A percentile compares a stretch with the other conserved stretches of the same genome.
Conservation (phyloP, 2,113 vertebrate genomes). For the Helogale parvula region DNA sequence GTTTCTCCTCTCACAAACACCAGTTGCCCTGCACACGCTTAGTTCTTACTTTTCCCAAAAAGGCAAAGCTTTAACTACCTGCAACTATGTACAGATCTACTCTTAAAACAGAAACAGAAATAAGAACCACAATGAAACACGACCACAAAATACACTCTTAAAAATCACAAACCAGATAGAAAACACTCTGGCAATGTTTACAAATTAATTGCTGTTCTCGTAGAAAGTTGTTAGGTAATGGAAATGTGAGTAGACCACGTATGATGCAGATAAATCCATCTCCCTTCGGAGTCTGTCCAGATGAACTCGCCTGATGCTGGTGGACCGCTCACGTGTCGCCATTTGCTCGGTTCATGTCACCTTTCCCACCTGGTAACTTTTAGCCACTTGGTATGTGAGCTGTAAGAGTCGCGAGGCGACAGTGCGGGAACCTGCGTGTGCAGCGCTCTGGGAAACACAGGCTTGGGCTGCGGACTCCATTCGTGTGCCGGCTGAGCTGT, state of each 20-base stretch:
- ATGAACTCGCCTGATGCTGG: conserved; percentile 79
- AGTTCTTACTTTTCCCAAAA: conserved; percentile 74
- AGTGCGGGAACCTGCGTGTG: conserved; percentile 76
- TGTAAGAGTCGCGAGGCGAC: conserved; percentile 79
- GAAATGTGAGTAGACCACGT: conserved; percentile 76
- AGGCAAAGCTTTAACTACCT: conserved; percentile 83
- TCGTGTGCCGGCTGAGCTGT: conserved; percentile 69
- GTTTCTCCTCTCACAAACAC: not conserved
- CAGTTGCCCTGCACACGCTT: conserved; percentile 43
- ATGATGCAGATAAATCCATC: conserved; percentile 77
- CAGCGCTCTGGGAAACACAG: conserved; percentile 65
- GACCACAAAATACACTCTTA: conserved; percentile 71
- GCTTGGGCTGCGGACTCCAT: conserved; percentile 67
- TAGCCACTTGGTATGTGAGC: conserved; percentile 72
- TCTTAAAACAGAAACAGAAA: not conserved
- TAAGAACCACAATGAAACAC: conserved; percentile 1
- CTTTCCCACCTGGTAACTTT: conserved; percentile 69
- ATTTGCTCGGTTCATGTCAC: conserved; percentile 76
- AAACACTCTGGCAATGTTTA: conserved; percentile 83
- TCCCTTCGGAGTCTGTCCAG: conserved; percentile 74
- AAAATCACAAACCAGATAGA: conserved; percentile 83
- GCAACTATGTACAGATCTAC: conserved; percentile 80
- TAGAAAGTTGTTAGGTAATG: conserved; percentile 80
- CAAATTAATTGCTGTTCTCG: conserved; percentile 79
- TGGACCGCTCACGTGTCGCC: conserved; percentile 75